Evolutionary conservation across 64 coral and sea anemone species (phyloP).

Genomic region (Montipora cactus): DNA sequence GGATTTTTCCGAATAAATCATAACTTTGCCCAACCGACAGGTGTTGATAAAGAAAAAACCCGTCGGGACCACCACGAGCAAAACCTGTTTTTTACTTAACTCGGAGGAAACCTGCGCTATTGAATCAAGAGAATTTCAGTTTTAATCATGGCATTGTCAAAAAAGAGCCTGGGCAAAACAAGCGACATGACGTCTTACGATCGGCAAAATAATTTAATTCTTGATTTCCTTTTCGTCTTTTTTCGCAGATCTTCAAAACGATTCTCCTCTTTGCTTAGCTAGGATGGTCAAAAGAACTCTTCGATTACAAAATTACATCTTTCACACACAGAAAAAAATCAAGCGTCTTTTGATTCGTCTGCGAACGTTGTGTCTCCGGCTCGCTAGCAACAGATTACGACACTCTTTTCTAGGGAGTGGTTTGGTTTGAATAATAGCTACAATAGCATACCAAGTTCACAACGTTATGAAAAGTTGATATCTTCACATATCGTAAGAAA

Average conservation of each 20-base stretch:
- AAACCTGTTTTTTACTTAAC: neutral
- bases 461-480: neutral
- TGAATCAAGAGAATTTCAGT: neutral
- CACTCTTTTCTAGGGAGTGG: neutral
- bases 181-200: conserved; percentile 5
- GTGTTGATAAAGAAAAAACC: neutral
- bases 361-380: no score
- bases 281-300: neutral
- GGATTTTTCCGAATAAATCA: neutral
- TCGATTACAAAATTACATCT: no score
- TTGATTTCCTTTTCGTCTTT: neutral
- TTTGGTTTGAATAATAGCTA: neutral
- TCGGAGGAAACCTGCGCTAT: neutral
- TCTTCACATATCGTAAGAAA: neutral
- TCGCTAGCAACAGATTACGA: no score
- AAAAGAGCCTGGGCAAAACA: conserved; percentile 13
- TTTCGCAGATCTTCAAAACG: neutral
- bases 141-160: neutral
- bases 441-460: conserved; percentile 21
- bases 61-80: no score
- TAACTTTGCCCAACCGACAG: neutral
- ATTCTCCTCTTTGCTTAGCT: neutral
- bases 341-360: no score
- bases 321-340: no score
- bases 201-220: neutral